Evolutionary conservation across 1,140 invertebrate species (phyloP).

Genomic region (Ctenoplectra terminalis): DNA sequence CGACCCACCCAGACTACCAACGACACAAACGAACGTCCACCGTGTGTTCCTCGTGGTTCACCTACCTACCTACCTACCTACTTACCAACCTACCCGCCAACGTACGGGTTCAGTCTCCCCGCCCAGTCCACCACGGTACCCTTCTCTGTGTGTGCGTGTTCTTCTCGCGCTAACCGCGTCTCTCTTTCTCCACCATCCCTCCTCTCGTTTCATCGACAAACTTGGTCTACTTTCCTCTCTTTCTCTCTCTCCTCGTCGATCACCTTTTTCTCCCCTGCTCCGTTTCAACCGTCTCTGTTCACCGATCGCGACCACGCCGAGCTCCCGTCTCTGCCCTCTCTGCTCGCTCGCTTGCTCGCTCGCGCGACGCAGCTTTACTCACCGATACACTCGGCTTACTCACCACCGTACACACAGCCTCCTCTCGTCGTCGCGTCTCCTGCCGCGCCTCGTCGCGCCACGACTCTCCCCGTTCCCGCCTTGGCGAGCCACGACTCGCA

Average conservation of each 20-base stretch:
- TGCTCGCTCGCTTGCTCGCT: neutral
- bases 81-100: slow-evolving; percentile 74
- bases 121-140: slow-evolving; percentile 55
- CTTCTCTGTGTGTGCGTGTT: slow-evolving; percentile 33
- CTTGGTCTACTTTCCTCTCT: slow-evolving; percentile 41
- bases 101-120: slow-evolving; percentile 74
- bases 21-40: slow-evolving; percentile 22
- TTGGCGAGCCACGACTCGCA: slow-evolving; percentile 64
- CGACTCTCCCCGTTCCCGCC: slow-evolving; percentile 6
- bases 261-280: slow-evolving; percentile 36
- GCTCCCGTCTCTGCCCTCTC: no score
- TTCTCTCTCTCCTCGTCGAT: slow-evolving; percentile 71
- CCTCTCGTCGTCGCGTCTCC: slow-evolving; percentile 10
- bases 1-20: slow-evolving; percentile 11
- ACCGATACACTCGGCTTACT: slow-evolving; percentile 69
- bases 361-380: slow-evolving; percentile 54
- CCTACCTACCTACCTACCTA: slow-evolving; percentile 80
- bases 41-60: slow-evolving; percentile 62
- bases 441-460: slow-evolving; percentile 8
- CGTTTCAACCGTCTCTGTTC: slow-evolving; percentile 40
- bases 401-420: slow-evolving; percentile 71
- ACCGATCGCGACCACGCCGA: slow-evolving; percentile 26
- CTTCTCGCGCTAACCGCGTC: slow-evolving; percentile 14
- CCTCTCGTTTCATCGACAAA: neutral
- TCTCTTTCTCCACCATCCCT: neutral